These are phyloP conservation scores for Drosophila villosipedis DNA, from an alignment of 2,888 invertebrate species.

Conservation along the genomic window DNA sequence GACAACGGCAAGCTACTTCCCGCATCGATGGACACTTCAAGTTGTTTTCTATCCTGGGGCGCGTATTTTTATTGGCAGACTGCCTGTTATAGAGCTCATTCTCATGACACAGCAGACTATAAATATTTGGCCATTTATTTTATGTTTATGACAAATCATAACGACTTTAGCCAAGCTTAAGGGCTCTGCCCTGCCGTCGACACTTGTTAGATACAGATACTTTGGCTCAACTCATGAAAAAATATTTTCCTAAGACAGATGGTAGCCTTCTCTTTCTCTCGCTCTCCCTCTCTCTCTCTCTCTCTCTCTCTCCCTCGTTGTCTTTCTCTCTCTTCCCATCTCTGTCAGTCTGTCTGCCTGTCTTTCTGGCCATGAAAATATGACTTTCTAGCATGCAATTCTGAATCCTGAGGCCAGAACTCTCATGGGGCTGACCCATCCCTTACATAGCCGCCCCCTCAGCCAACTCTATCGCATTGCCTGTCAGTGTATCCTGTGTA, in stretches of 20 bases:
- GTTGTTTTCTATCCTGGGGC: constrained; percentile 47
- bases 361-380: constrained; percentile 61
- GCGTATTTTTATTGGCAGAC: constrained; percentile 53
- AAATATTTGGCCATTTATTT: constrained; percentile 81
- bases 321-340: background rate
- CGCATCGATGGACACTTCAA: constrained; percentile 46
- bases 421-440: constrained; percentile 4
- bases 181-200: constrained; percentile 68
- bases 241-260: constrained; percentile 59
- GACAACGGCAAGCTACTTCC: constrained; percentile 38
- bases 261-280: constrained; percentile 10
- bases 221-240: constrained; percentile 55
- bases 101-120: constrained; percentile 68
- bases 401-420: constrained; percentile 19
- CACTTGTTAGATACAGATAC: constrained; percentile 75
- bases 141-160: constrained; percentile 81
- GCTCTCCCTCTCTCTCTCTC: background rate
- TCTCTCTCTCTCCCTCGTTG: background rate
- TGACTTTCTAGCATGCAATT: constrained; percentile 69
- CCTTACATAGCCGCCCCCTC: background rate
- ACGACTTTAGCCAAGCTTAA: constrained; percentile 76
- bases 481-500: constrained; percentile 47
- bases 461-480: constrained; percentile 31
- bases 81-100: constrained; percentile 24
- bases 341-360: constrained; percentile 16